phyloP scores from a whole-genome alignment of 2,797 vertebrate species.

The Allenopithecus nigroviridis region DNA sequence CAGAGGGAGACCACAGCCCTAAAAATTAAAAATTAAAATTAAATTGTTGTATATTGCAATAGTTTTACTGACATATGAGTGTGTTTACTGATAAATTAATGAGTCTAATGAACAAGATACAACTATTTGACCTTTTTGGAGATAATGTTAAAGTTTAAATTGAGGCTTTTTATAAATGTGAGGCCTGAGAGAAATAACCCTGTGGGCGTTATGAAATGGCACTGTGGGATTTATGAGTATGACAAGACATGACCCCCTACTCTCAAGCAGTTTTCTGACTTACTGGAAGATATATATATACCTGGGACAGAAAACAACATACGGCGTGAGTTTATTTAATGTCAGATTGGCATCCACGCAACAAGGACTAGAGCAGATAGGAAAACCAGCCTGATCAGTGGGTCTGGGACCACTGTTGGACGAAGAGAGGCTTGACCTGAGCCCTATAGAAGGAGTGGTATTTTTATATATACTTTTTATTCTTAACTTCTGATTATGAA shows the following conservation, averaged over 20 bases:
- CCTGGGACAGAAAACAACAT: neutral
- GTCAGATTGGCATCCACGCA: neutral
- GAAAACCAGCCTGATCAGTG: neutral
- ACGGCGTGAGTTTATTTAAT: neutral
- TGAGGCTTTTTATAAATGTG: neutral
- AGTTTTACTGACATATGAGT: neutral
- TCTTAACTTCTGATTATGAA: slow-evolving; percentile 36
- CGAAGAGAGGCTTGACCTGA: neutral
- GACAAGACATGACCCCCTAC: neutral
- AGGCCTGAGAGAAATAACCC: neutral
- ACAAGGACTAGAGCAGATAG: neutral
- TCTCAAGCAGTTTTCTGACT: neutral
- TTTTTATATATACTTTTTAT: neutral
- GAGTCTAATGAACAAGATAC: neutral
- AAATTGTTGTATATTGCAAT: neutral
- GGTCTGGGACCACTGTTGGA: too few species aligned
- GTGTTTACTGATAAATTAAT: neutral
- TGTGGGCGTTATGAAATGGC: neutral
- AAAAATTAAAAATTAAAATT: neutral
- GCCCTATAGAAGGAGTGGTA: neutral
- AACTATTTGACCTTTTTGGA: neutral
- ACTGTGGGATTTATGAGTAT: neutral
- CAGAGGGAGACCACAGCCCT: neutral
- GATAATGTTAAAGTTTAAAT: neutral
- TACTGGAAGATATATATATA: neutral